These are phyloP conservation scores for Megatriorchis doriae DNA, from an alignment of 2,113 vertebrate genomes.

Conservation along the genomic window DNA sequence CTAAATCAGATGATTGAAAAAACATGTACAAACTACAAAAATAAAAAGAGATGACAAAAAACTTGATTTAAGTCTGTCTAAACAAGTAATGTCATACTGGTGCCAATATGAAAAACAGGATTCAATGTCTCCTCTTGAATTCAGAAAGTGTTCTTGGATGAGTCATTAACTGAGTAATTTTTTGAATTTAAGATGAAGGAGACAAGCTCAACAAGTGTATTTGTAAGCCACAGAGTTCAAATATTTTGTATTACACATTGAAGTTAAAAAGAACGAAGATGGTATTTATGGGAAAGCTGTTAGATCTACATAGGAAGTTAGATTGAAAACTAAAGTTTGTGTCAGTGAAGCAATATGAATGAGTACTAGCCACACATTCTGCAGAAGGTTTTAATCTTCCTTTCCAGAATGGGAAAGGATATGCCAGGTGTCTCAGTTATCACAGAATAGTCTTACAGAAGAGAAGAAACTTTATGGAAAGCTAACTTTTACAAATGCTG, in stretches of 20 bases:
- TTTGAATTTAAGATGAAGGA: neutral
- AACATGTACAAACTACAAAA: neutral
- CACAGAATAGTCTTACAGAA: neutral
- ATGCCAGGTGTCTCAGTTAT: neutral
- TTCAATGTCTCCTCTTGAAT: neutral
- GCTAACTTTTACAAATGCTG: neutral
- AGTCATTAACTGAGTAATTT: neutral
- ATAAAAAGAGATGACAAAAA: conserved; percentile 13
- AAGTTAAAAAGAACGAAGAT: neutral
- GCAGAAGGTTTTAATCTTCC: neutral
- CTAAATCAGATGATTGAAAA: neutral
- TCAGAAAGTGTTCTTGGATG: neutral
- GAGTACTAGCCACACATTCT: neutral
- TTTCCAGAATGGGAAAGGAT: neutral
- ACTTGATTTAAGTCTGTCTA: neutral
- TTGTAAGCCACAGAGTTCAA: neutral
- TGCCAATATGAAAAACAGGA: conserved; percentile 30
- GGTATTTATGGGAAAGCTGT: neutral
- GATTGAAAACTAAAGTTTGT: neutral
- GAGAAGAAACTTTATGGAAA: neutral
- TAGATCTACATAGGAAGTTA: neutral
- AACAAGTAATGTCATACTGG: neutral
- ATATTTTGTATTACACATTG: neutral
- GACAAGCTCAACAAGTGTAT: neutral
- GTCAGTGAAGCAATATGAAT: neutral